A percentile compares a stretch with the other conserved stretches of the same genome.
Evolutionary conservation across 2,888 invertebrate genomes (phyloP).

Genomic region (Tipula unca): DNA sequence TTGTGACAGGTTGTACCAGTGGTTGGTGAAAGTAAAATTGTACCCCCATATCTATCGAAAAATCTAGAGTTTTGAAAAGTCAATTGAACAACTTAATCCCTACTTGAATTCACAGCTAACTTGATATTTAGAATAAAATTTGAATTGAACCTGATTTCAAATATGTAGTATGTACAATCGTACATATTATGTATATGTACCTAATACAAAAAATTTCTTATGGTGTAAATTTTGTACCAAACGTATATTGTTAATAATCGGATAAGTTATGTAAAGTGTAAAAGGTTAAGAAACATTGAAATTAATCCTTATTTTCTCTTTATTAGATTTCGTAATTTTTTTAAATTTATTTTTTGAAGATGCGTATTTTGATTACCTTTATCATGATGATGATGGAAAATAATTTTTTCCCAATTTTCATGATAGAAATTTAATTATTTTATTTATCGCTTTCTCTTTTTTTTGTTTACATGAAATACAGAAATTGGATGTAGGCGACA

Average conservation of each 20-base stretch:
- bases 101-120: too few relatives aligned
- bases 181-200: too few relatives aligned
- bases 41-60: too few relatives aligned
- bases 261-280: too few relatives aligned
- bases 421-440: background rate
- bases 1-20: too few relatives aligned
- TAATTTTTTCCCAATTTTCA: background rate
- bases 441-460: background rate
- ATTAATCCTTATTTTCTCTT: background rate
- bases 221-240: background rate
- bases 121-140: too few relatives aligned
- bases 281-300: background rate
- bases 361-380: background rate
- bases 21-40: too few relatives aligned
- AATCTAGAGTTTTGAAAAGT: too few relatives aligned
- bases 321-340: background rate
- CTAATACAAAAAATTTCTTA: too few relatives aligned
- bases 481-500: constrained; percentile 64
- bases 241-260: background rate
- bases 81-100: too few relatives aligned
- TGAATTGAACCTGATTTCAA: too few relatives aligned
- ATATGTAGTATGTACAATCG: too few relatives aligned
- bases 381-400: background rate
- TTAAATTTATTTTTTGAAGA: background rate
- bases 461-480: background rate